Base-by-base conservation (phyloP, 2,113 vertebrate genomes). In the Macroglossus sobrinus region DNA sequence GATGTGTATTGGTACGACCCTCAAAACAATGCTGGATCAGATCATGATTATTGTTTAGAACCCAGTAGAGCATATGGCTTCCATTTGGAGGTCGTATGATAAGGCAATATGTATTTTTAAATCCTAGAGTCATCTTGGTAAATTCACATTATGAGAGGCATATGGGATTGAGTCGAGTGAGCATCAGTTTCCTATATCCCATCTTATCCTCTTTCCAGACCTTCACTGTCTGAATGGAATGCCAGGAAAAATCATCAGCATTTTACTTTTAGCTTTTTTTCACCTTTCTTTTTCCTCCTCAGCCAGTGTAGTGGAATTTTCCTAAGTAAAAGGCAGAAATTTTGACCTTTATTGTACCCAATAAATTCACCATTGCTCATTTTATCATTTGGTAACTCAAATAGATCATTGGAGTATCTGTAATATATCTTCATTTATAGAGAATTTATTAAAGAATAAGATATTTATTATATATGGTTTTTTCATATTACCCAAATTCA, bases 401-500 rank as follows among this genome's bases (percentile, higher is more conserved):
- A 4, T 47, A 47, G 35, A 19, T 75, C 5, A n/a, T 59, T 76
- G 45, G 5, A 75, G 3, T 84, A 76, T 74, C 90, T 89, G 16
- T 76, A 90, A 64, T 59, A 90, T 57, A 43, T 50, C 35, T 88
- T 57, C 22, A 80, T 57, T 82, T 79, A n/a, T 43, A 57, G 57
- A 85, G 18, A 84, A 71, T 94, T 92, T 91, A 21, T 55, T 92
- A 45, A 43, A 45, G 30, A 88, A 43, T 78, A 82, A 50, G 16
- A 92, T 94, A 87, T 66, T 28, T 30, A 10, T n/a, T 80, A 30
- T 19, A 35, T 38, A 5, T 76, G 11, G 38, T 57, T 69, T 59
- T 96, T 84, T 69, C 22, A 80, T 45, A 57, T 76, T 84, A 84
- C 76, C 40, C 24, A 88, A 50, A 66, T 91, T 91, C 61, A 79